Evolutionary conservation across 2,797 vertebrate genomes (phyloP), one percentile per base, ranked within the genome.

Genomic region (Hyperoplus lanceolatus): DNA sequence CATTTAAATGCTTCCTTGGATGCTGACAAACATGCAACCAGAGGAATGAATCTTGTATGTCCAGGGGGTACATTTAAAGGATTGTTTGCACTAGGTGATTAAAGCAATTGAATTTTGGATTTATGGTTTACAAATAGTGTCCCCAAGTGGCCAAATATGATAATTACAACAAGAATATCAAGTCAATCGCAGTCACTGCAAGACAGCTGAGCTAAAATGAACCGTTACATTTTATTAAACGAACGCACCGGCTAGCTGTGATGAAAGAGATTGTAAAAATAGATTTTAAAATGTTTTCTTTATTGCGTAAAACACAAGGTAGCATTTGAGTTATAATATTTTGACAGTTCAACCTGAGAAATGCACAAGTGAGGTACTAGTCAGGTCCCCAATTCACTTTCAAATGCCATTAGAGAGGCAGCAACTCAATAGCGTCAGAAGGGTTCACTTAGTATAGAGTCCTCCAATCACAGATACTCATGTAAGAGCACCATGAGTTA

Each of bases 131-230:
- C 38, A 73, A 7, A 84, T 29, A 76, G 74, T 12, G 70, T 79
- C 89, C 51, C 73, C 89, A 58, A 65, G 84, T 87, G 91, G 89
- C 13, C 6, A 42, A 3, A 56, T 50, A 0, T 12, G 0, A 49
- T 11, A 50, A 75, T 68, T 82, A 81, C 89, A 91, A 6, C 49
- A 50, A 14, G 4, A 51, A 38, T n/a, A 41, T 42, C 36, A 38
- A 68, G 0, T 18, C 68, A 51, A 4, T 48, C 0, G 38, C 4
- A 0, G 10, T 16, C 13, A 43, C 4, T 73, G 21, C 4, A 53
- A 18, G 14, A 51, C 5, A 45, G 4, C n/a, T 39, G 12, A 1
- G 10, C 1, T 46, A 5, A 41, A 54, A 6, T 48, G 0, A 12
- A 6, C 8, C 1, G 15, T 68, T 43, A 18, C 0, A 16, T 66